These are phyloP conservation scores for Seladonia tumulorum DNA, from an alignment of 2,888 invertebrate species.

Conservation along the genomic window DNA sequence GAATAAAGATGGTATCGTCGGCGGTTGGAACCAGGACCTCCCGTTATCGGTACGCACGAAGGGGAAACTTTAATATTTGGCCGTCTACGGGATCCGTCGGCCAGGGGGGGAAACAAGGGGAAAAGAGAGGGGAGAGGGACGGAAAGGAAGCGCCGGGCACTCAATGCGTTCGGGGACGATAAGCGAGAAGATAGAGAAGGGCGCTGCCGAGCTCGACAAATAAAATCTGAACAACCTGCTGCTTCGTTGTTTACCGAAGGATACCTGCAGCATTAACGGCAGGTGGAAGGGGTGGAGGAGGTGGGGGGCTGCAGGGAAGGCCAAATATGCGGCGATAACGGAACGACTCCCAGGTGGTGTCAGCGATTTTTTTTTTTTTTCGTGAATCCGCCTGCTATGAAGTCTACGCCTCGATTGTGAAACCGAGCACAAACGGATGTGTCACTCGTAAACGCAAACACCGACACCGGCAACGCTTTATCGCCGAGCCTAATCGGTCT, in stretches of 20 bases:
- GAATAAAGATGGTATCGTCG: conserved; percentile 80
- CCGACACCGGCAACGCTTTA: neutral
- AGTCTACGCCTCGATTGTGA: conserved; percentile 17
- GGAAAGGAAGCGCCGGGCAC: conserved; percentile 64
- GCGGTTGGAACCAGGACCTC: conserved; percentile 73
- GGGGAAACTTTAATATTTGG: conserved; percentile 79
- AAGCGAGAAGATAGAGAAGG: conserved; percentile 72
- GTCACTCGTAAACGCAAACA: conserved; percentile 1
- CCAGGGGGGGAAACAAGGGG: neutral
- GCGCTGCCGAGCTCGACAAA: conserved; percentile 79
- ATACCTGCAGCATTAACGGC: conserved; percentile 76
- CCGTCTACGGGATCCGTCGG: conserved; percentile 76
- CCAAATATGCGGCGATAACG: conserved; percentile 71
- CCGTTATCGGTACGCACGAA: conserved; percentile 77
- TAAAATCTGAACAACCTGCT: conserved; percentile 83
- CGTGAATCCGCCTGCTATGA: conserved; percentile 41
- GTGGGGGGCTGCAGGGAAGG: conserved; percentile 49
- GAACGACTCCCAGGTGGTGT: conserved; percentile 68
- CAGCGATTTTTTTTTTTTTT: conserved; percentile 65
- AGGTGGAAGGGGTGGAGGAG: conserved; percentile 40
- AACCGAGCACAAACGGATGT: neutral
- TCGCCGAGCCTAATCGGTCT: neutral
- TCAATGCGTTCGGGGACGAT: conserved; percentile 75
- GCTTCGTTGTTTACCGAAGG: conserved; percentile 81
- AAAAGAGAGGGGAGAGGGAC: neutral